A percentile compares a stretch with the other conserved stretches of the same genome.
phyloP scores from a whole-genome alignment of 1,140 invertebrate species.

The Pantala flavescens region DNA sequence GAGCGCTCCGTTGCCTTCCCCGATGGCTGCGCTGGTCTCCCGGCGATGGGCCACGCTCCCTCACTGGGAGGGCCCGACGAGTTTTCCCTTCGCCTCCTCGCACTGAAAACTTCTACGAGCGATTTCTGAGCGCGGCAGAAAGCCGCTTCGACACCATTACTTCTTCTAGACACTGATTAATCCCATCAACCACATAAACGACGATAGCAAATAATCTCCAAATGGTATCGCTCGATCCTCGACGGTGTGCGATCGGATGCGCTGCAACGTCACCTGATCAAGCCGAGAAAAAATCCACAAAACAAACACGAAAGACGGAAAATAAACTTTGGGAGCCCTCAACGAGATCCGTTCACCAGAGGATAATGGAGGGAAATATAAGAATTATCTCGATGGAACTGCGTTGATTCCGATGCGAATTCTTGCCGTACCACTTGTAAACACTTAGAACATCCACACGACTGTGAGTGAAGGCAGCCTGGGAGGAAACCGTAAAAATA shows the following conservation, averaged over 20 bases:
- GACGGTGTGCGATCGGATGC: background rate
- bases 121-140: background rate
- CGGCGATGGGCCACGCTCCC: background rate
- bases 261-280: background rate
- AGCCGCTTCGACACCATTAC: background rate
- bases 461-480: background rate
- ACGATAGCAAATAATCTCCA: background rate
- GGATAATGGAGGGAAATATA: too few relatives aligned
- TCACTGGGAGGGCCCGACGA: background rate
- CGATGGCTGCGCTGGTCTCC: too few relatives aligned
- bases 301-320: background rate
- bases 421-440: too few relatives aligned
- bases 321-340: background rate
- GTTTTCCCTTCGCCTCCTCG: background rate
- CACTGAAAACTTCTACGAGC: background rate
- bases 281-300: background rate
- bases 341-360: background rate
- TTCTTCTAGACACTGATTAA: background rate
- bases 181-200: background rate
- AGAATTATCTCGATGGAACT: too few relatives aligned
- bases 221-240: too few relatives aligned
- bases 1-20: too few relatives aligned
- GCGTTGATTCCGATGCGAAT: too few relatives aligned
- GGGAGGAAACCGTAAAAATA: background rate
- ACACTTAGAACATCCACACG: background rate